Conservation (phyloP, 2,888 invertebrate species). For the Acronicta leporina region DNA sequence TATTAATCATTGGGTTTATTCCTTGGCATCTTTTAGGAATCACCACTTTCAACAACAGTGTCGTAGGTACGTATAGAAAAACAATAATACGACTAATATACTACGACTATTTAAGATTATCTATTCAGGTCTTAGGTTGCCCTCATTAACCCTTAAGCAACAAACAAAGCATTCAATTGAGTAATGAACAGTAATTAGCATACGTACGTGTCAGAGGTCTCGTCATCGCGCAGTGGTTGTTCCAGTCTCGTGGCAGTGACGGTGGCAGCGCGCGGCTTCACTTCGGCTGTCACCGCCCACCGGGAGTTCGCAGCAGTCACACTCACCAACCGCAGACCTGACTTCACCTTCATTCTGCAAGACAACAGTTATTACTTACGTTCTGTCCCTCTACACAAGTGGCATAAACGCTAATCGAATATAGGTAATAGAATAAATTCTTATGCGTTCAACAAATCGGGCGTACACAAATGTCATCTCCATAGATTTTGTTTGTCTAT, state of each 20-base stretch:
- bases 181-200: constrained; percentile 2
- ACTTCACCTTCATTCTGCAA: constrained; percentile 95
- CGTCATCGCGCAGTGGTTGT: constrained; percentile 80
- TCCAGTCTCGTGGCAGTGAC: constrained; percentile 94
- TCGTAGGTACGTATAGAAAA: no score
- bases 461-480: no score
- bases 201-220: constrained; percentile 76
- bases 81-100: no score
- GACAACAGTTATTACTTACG: constrained; percentile 35
- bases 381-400: no score
- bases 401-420: no score
- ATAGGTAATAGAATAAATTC: no score
- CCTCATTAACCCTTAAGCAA: constrained; percentile 20
- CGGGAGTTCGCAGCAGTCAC: constrained; percentile 93
- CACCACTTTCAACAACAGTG: no score
- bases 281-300: constrained; percentile 97
- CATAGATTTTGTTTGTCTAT: no score
- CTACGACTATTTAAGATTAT: no score
- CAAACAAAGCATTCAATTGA: constrained; percentile 20
- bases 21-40: no score
- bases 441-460: no score
- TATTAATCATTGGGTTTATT: no score
- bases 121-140: constrained; percentile 10
- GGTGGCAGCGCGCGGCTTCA: constrained; percentile 95
- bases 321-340: constrained; percentile 95